phyloP scores from a whole-genome alignment of 2,797 vertebrate genomes.

The Myiotriccus ornatus region DNA sequence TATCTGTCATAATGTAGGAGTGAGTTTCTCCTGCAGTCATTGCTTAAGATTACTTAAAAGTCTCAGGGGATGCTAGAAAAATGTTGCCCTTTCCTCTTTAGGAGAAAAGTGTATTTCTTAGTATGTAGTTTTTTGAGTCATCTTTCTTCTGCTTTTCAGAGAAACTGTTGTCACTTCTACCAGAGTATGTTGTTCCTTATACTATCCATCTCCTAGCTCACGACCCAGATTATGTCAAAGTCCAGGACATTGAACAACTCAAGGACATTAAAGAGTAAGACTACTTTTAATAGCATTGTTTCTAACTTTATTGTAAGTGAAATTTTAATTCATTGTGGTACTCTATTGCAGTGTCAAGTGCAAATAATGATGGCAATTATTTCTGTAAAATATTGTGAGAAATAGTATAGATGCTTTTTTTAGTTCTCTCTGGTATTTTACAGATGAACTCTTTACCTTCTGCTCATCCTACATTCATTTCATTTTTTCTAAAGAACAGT shows the following conservation, averaged over 20 bases:
- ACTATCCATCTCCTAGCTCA: conserved; percentile 97
- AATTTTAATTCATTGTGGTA: neutral
- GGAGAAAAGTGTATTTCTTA: neutral
- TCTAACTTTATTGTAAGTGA: neutral
- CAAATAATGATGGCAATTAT: neutral
- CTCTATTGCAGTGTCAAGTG: neutral
- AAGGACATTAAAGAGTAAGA: conserved; percentile 99
- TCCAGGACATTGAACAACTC: conserved; percentile 96
- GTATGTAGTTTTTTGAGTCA: conserved; percentile 31
- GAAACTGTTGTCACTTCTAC: conserved; percentile 93
- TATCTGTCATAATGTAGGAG: neutral
- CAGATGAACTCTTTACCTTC: neutral
- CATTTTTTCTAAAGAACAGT: neutral
- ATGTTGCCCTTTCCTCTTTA: neutral
- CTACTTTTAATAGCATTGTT: neutral
- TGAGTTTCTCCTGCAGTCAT: neutral
- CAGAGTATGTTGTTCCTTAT: conserved; percentile 97
- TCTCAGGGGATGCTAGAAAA: neutral
- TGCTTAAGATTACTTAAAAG: neutral
- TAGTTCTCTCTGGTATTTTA: neutral
- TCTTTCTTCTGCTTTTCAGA: conserved; percentile 78
- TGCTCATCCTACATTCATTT: neutral
- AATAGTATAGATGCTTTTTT: neutral
- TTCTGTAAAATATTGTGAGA: neutral
- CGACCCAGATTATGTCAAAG: conserved; percentile 96